phyloP scores from a whole-genome alignment of 2,113 vertebrate species.

The Onychostoma macrolepis region DNA sequence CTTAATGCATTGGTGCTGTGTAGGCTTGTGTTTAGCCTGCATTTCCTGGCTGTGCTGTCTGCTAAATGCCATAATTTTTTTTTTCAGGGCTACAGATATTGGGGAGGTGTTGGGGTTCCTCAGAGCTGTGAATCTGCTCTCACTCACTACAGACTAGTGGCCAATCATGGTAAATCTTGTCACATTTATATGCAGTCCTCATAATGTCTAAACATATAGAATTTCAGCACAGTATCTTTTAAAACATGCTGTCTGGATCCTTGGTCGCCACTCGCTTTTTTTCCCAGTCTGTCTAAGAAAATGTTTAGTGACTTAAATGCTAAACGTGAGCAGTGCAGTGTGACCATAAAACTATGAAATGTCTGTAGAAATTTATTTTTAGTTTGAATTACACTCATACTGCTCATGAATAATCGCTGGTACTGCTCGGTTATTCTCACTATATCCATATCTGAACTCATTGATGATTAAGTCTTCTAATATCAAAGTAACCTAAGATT shows the following conservation, averaged over 20 bases:
- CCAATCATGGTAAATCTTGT: conserved; percentile 86
- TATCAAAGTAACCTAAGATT: background rate
- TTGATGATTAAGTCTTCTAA: background rate
- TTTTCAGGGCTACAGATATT: conserved; percentile 93
- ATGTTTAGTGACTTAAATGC: background rate
- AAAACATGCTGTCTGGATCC: background rate
- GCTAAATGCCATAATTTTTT: background rate
- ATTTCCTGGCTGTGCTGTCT: background rate
- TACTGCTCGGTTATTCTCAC: background rate
- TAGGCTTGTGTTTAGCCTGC: background rate
- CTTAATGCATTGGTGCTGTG: background rate
- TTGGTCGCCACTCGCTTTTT: background rate
- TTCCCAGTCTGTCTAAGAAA: background rate
- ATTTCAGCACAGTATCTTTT: background rate
- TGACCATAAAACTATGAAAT: background rate
- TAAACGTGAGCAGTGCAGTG: background rate
- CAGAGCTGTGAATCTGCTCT: conserved; percentile 97
- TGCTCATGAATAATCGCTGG: background rate
- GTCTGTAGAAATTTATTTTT: background rate
- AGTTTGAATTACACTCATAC: background rate
- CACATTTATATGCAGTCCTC: background rate
- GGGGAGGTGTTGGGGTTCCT: conserved; percentile 95
- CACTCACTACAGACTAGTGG: conserved; percentile 94
- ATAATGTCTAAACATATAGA: background rate
- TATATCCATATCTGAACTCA: background rate